phyloP scores from a whole-genome alignment of 1,140 invertebrate species.

The Mylabris phalerata region DNA sequence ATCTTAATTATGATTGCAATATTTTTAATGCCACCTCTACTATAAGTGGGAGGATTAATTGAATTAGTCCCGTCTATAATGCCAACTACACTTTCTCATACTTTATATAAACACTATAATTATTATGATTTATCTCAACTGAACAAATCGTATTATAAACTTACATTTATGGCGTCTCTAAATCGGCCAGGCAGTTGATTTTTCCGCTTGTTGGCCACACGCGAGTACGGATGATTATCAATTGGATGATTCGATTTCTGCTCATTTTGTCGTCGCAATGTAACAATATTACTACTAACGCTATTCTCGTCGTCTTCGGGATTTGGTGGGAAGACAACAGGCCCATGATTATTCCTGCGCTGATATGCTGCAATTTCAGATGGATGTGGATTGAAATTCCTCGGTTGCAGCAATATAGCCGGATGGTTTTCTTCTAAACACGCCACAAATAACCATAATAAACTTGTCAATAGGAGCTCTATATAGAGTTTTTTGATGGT shows the following conservation, averaged over 20 bases:
- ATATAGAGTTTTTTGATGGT: too few relatives aligned
- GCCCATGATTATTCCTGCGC: slow-evolving; percentile 10
- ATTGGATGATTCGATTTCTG: slow-evolving; percentile 19
- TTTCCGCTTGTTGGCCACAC: slow-evolving; percentile 30
- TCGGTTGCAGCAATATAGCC: slow-evolving; percentile 32
- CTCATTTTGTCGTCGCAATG: not conserved
- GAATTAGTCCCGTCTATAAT: too few relatives aligned
- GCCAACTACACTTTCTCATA: too few relatives aligned
- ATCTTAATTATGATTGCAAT: too few relatives aligned
- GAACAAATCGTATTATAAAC: too few relatives aligned
- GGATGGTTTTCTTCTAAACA: slow-evolving; percentile 29
- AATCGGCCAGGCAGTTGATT: slow-evolving; percentile 20
- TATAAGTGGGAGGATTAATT: too few relatives aligned
- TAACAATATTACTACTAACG: slow-evolving; percentile 24
- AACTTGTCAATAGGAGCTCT: not conserved
- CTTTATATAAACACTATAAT: too few relatives aligned
- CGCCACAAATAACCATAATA: slow-evolving; percentile 7
- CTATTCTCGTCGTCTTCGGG: slow-evolving; percentile 17
- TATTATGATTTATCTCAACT: too few relatives aligned
- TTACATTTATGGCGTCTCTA: not conserved
- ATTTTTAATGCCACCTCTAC: too few relatives aligned
- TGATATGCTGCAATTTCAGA: slow-evolving; percentile 23
- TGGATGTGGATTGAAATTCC: slow-evolving; percentile 38
- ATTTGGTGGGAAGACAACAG: slow-evolving; percentile 28
- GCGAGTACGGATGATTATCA: slow-evolving; percentile 31